phyloP scores from a whole-genome alignment of 2,113 vertebrate genomes.

The Mus musculus region GRCm39 chr11:85282501-85283000 shows the following conservation, averaged over 20 bases:
- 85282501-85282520: background rate
- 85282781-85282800: background rate
- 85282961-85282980: background rate
- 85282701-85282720: background rate
- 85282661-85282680: background rate
- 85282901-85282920: background rate
- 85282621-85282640: slow-evolving; percentile 23
- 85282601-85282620: background rate
- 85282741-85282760: background rate
- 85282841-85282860: background rate
- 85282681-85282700: slow-evolving; percentile 7
- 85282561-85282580: background rate
- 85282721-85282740: background rate
- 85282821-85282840: background rate
- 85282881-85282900: background rate
- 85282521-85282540: background rate
- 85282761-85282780: background rate
- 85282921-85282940: background rate
- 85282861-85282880: background rate
- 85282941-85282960: background rate
- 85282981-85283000: background rate
- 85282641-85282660: background rate
- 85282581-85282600: background rate
- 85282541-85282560: background rate
- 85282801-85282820: background rate